phyloP scores from a whole-genome alignment of 1,140 invertebrate genomes.

The Onthophagus taurus region DNA sequence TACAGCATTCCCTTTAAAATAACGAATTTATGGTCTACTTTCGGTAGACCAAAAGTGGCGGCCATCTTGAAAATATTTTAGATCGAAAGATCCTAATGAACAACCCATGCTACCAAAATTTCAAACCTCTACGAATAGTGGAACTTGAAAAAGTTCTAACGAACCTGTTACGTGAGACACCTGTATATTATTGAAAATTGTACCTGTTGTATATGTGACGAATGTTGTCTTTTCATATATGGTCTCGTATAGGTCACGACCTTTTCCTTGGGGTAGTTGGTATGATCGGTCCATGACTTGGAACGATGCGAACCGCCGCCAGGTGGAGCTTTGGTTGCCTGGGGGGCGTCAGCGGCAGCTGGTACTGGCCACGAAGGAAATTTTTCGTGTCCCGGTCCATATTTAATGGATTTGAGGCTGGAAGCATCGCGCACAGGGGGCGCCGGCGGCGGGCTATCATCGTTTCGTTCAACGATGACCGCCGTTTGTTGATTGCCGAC shows the following conservation, averaged over 20 bases:
- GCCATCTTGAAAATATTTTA: no score
- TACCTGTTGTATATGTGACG: slow-evolving; percentile 56
- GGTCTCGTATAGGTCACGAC: slow-evolving; percentile 55
- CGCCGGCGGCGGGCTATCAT: slow-evolving; percentile 43
- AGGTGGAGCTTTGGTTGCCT: slow-evolving; percentile 43
- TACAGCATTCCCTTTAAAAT: no score
- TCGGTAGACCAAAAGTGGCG: no score
- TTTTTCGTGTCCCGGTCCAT: slow-evolving; percentile 69
- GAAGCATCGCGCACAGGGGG: slow-evolving; percentile 60
- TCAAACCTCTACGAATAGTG: no score
- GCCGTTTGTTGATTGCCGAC: slow-evolving; percentile 31
- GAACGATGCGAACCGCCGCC: slow-evolving; percentile 49
- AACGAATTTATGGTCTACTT: no score
- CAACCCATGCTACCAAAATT: no score
- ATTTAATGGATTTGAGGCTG: slow-evolving; percentile 56
- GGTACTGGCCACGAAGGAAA: slow-evolving; percentile 69
- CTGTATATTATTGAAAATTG: no score
- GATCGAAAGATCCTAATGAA: no score
- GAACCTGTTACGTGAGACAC: no score
- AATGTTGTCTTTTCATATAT: slow-evolving; percentile 55
- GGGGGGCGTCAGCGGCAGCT: slow-evolving; percentile 40
- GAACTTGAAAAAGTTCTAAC: no score
- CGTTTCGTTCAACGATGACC: slow-evolving; percentile 22
- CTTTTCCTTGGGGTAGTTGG: slow-evolving; percentile 64
- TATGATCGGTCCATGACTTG: slow-evolving; percentile 67